Percentiles rank a stretch among this genome's conserved stretches.
phyloP scores from a whole-genome alignment of 2,888 invertebrate genomes.

The Sericinus montela region DNA sequence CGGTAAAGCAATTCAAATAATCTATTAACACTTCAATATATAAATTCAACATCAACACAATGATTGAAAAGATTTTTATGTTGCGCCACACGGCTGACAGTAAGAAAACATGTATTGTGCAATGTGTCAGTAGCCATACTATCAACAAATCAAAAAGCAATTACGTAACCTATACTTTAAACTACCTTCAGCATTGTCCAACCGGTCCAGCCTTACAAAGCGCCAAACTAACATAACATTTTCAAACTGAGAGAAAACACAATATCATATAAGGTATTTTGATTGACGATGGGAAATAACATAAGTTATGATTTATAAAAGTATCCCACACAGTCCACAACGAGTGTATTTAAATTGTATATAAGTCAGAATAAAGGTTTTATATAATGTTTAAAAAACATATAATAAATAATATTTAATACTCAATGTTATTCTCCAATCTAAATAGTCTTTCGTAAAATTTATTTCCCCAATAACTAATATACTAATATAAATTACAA shows the following conservation, averaged over 20 bases:
- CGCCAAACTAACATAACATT: slow-evolving; percentile 15
- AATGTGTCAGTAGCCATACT: slow-evolving; percentile 26
- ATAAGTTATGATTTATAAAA: slow-evolving; percentile 9
- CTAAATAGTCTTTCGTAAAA: too few relatives aligned
- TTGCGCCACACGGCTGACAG: slow-evolving; percentile 15
- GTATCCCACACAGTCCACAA: slow-evolving; percentile 4
- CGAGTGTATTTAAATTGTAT: slow-evolving; percentile 2
- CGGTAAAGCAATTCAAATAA: not conserved
- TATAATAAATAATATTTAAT: too few relatives aligned
- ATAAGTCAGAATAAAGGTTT: not conserved
- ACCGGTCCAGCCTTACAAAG: slow-evolving; percentile 9
- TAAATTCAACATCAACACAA: slow-evolving; percentile 5
- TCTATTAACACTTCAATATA: slow-evolving; percentile 28
- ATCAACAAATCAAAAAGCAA: slow-evolving; percentile 29
- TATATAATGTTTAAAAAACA: not conserved
- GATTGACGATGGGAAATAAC: slow-evolving; percentile 13
- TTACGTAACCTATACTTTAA: slow-evolving; percentile 22
- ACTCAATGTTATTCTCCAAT: too few relatives aligned
- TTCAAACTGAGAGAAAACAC: slow-evolving; percentile 12
- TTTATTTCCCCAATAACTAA: too few relatives aligned
- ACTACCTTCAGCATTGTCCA: slow-evolving; percentile 20
- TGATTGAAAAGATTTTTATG: slow-evolving; percentile 15
- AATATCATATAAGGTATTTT: slow-evolving; percentile 15
- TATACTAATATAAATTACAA: slow-evolving; percentile 1
- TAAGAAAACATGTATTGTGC: slow-evolving; percentile 20